Evolutionary conservation across 2,797 vertebrate species (phyloP), one percentile per base, ranked within the genome.

Genomic region (Scomberomorus guttatus): DNA sequence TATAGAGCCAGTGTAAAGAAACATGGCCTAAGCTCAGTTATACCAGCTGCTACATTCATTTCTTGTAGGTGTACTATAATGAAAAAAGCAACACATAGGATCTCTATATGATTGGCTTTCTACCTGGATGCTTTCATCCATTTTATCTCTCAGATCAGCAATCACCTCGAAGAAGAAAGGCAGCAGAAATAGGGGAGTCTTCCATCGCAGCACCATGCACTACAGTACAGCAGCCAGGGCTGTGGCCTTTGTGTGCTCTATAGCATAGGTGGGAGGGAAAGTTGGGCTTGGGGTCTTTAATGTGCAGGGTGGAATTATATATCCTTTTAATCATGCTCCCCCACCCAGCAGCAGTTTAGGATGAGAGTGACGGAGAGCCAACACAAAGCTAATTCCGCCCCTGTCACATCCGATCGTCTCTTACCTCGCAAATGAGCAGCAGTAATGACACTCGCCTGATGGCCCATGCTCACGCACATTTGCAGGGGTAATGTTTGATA

Each of bases 271-370:
- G 67, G 73, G 84, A 83, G 72, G 79, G 72, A 80, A 87, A 96
- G 95, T 94, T 95, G 95, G 93, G 93, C 94, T 92, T 77, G 79
- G 93, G 72, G 85, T 93, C 95, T 96, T 96, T 97, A 96, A 97
- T 96, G 95, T 93, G 92, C 94, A 95, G 94, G 95, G 91, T 96
- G 95, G 96, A 96, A 96, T 91, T 87, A 90, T 90, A 92, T 96
- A 97, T 97, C 97, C 96, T 97, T 97, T 97, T 97, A 97, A 98
- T 98, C 96, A 97, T 90, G 94, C 95, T 92, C 94, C 95, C 95
- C 95, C 96, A 93, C 94, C 92, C 95, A 95, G 96, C 95, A 95
- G 95, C 84, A 79, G 80, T 89, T 87, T 75, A 83, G 88, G 88
- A 97, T 94, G 96, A 96, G 97, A 96, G 94, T 96, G 97, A 97